These are phyloP conservation scores for Hydrozoanthus tunicans DNA, from an alignment of 64 coral and sea anemone genomes.

Conservation along the genomic window DNA sequence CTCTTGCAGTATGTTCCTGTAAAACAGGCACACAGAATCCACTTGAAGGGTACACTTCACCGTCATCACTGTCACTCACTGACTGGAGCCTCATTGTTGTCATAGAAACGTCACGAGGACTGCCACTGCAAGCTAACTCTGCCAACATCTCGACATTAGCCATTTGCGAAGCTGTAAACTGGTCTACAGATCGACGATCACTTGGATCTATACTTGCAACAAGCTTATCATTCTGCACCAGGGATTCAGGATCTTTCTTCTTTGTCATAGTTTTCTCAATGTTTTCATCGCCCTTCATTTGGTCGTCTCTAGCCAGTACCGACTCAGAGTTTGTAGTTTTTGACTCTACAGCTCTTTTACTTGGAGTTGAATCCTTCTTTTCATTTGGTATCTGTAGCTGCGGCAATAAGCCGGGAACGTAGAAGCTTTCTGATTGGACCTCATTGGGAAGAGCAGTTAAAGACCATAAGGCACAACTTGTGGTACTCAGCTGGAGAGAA, in stretches of 20 bases:
- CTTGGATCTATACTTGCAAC: neutral
- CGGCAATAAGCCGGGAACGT: conserved; percentile 83
- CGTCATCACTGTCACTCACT: conserved; percentile 47
- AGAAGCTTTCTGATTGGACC: conserved; percentile 32
- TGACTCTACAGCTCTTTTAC: neutral
- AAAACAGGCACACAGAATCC: conserved; percentile 73
- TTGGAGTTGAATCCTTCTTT: conserved; percentile 16
- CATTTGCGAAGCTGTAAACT: conserved; percentile 73
- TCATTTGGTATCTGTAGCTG: neutral
- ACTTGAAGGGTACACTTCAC: conserved; percentile 65
- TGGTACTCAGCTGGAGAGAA: conserved; percentile 9
- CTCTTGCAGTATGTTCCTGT: neutral
- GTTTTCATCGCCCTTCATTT: neutral
- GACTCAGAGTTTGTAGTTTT: neutral
- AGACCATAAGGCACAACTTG: conserved; percentile 65
- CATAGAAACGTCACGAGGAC: neutral
- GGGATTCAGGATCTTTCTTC: too few relatives aligned
- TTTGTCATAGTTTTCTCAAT: too few relatives aligned
- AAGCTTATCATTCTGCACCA: neutral
- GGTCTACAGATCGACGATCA: neutral
- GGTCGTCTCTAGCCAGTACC: neutral
- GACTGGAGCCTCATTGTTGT: conserved; percentile 16
- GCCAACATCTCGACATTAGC: conserved; percentile 76
- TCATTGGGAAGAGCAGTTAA: conserved; percentile 54
- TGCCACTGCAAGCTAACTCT: conserved; percentile 60